These are phyloP conservation scores for Apodemus speciosus DNA, from an alignment of 2,113 vertebrate genomes.

Conservation along the genomic window DNA sequence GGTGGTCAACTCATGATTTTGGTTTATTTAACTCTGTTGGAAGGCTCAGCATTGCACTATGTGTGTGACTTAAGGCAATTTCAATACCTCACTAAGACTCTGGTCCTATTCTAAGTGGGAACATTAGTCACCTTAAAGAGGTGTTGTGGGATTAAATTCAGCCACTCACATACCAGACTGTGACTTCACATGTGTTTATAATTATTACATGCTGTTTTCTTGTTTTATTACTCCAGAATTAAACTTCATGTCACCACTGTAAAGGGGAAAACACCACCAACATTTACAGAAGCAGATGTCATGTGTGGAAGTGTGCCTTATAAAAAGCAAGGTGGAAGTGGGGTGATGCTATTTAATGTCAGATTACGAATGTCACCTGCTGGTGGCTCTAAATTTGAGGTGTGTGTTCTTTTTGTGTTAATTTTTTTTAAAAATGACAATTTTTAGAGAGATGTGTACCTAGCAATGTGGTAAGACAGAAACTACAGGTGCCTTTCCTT, in stretches of 20 bases:
- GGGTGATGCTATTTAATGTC: conserved; percentile 1
- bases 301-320: not conserved
- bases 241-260: not conserved
- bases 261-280: not conserved
- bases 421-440: not conserved
- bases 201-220: not conserved
- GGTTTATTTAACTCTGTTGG: too few relatives aligned
- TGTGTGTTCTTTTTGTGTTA: not conserved
- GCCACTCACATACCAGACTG: not conserved
- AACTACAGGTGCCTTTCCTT: not conserved
- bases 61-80: not conserved
- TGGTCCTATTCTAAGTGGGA: not conserved
- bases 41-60: not conserved
- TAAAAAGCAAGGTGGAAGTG: not conserved
- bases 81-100: not conserved
- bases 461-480: not conserved
- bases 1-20: not conserved
- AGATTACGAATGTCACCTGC: not conserved
- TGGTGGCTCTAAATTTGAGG: not conserved
- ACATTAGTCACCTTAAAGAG: not conserved
- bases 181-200: not conserved
- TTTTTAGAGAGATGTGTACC: not conserved
- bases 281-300: conserved; percentile 17
- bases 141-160: not conserved
- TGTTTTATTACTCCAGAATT: conserved; percentile 16